These are phyloP conservation scores for Epirrita christyi DNA, from an alignment of 2,888 invertebrate species.

Conservation along the genomic window DNA sequence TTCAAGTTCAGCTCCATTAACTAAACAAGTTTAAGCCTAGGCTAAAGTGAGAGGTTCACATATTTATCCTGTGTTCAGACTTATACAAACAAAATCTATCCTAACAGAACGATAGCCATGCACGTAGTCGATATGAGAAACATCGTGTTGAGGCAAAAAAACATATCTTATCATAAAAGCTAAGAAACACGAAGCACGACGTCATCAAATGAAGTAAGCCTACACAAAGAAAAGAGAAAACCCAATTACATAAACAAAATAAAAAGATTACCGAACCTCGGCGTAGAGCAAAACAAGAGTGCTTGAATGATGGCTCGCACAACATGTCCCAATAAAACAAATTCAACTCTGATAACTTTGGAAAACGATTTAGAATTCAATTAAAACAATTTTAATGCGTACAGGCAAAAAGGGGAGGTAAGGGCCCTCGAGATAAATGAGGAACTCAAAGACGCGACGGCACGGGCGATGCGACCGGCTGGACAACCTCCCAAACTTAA, in stretches of 20 bases:
- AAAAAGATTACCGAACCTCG: constrained; percentile 52
- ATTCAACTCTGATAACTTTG: constrained; percentile 61
- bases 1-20: constrained; percentile 10
- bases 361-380: constrained; percentile 62
- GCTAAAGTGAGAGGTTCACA: not conserved
- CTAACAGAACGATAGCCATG: no score
- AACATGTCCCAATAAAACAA: constrained; percentile 47
- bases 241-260: constrained; percentile 49
- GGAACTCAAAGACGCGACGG: constrained; percentile 44
- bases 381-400: constrained; percentile 57
- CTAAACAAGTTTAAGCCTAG: constrained; percentile 1
- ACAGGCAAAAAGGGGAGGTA: constrained; percentile 51
- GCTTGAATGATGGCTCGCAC: constrained; percentile 43
- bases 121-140: no score
- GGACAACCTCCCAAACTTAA: constrained; percentile 64
- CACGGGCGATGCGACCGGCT: constrained; percentile 32
- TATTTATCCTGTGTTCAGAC: not conserved
- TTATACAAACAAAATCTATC: no score
- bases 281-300: constrained; percentile 55
- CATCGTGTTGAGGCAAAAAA: not conserved
- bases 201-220: constrained; percentile 16
- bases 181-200: constrained; percentile 15
- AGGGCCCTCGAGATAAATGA: constrained; percentile 64
- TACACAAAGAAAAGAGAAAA: constrained; percentile 37
- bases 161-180: not conserved